Base-by-base conservation (phyloP, 2,113 vertebrate species). In the Acrocephalus kingi region DNA sequence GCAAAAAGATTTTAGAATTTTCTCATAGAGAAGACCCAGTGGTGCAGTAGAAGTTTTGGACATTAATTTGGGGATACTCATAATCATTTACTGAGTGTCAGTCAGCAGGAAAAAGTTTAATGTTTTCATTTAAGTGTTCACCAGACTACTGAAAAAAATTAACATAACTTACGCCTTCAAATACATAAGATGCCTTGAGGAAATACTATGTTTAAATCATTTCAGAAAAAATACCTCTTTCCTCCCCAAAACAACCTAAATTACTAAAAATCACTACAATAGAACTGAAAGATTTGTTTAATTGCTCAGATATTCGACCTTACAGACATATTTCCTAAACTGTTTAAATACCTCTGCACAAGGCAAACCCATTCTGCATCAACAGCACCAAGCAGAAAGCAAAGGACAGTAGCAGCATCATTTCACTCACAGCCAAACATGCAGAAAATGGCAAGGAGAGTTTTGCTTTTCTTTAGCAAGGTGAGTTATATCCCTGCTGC, bases 231-330 rank as follows among this genome's bases (percentile, higher is more conserved):
- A 48, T 15, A 2, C 5, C 21, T 7, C 66, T 54, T 54, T 45
- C 2, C 18, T 52, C 27, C 18, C 6, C 14, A 48, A n/a, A 87
- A 8, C 7, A 71, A 25, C 10, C 14, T 56, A 48, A 76, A 11
- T 33, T 86, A 25, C 15, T 48, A 35, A 76, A 79, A 67, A 18
- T 0, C 22, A 46, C 12, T 61, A 25, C 7, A 43, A 11, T 9
- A 10, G 7, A 78, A 59, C 35, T 17, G 35, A 74, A 84, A 71
- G 39, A 58, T 62, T 20, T 49, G 5, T 35, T 30, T 25, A 51
- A 55, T 18, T 59, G 15, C 41, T 83, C 55, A 37, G 43, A 43
- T 45, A 33, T 13, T 54, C 0, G 0, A 19, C 20, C 4, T 84
- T 27, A 25, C 8, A 54, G 6, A 52, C 4, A 0, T 11, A 35